Evolutionary conservation across 2,888 invertebrate species (phyloP).

Genomic region (Clistopyga incitator): DNA sequence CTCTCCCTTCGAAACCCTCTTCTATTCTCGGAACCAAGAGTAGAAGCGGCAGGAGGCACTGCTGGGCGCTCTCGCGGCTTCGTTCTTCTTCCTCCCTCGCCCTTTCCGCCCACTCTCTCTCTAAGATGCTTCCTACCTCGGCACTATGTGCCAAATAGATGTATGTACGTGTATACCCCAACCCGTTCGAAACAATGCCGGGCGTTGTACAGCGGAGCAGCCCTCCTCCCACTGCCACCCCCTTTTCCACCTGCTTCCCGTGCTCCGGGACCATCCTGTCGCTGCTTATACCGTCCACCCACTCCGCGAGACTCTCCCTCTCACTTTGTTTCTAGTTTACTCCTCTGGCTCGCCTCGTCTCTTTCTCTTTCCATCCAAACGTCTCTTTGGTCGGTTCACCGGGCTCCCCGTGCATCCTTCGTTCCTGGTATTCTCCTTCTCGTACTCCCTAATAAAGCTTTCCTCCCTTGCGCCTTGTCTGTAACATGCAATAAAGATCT

Average conservation of each 20-base stretch:
- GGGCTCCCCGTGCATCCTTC: slow-evolving; percentile 33
- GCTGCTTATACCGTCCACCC: slow-evolving; percentile 63
- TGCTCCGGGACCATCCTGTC: slow-evolving; percentile 69
- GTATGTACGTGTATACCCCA: slow-evolving; percentile 76
- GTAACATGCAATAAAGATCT: slow-evolving; percentile 44
- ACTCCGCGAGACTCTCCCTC: slow-evolving; percentile 46
- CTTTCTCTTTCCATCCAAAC: slow-evolving; percentile 30
- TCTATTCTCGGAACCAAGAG: slow-evolving; percentile 67
- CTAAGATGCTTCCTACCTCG: slow-evolving; percentile 76
- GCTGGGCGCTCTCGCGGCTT: slow-evolving; percentile 25
- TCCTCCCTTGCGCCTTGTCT: slow-evolving; percentile 38
- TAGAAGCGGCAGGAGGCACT: slow-evolving; percentile 64
- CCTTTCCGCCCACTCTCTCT: slow-evolving; percentile 71
- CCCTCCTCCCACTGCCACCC: slow-evolving; percentile 61
- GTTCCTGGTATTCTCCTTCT: slow-evolving; percentile 40
- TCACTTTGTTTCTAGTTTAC: slow-evolving; percentile 55
- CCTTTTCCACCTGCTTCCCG: slow-evolving; percentile 64
- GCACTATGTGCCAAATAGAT: slow-evolving; percentile 80
- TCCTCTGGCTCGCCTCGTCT: slow-evolving; percentile 42
- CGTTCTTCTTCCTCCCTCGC: slow-evolving; percentile 42
- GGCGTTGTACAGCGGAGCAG: slow-evolving; percentile 73
- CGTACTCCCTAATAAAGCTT: slow-evolving; percentile 62
- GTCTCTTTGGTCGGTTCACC: slow-evolving; percentile 43
- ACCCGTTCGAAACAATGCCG: slow-evolving; percentile 82
- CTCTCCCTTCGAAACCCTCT: slow-evolving; percentile 59